A percentile compares a stretch with the other conserved stretches of the same genome.
Evolutionary conservation across 2,888 invertebrate species (phyloP).

Genomic region (Latrodectus hesperus): DNA sequence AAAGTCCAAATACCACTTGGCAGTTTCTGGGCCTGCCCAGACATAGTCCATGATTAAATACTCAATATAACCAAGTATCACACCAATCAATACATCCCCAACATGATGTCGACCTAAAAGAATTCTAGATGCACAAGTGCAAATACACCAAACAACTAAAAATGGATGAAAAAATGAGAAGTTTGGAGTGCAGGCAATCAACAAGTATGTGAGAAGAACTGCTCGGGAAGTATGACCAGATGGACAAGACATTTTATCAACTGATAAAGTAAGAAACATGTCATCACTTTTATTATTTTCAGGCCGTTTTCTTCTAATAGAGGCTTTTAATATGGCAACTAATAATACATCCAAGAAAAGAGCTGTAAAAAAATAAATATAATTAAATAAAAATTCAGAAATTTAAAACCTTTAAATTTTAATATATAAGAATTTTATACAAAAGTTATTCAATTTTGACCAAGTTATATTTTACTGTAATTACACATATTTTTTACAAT

Average conservation of each 20-base stretch:
- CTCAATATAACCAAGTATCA: conserved; percentile 83
- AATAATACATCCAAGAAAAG: conserved; percentile 86
- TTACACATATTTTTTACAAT: no score
- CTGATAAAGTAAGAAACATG: conserved; percentile 82
- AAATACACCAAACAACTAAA: conserved; percentile 83
- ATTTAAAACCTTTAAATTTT: no score
- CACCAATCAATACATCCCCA: conserved; percentile 87
- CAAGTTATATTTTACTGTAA: no score
- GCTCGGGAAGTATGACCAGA: conserved; percentile 95
- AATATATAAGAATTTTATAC: no score
- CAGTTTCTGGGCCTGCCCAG: conserved; percentile 65
- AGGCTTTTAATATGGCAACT: conserved; percentile 85
- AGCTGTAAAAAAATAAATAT: conserved; percentile 79
- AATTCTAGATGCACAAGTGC: conserved; percentile 86
- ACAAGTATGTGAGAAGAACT: conserved; percentile 84
- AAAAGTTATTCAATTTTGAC: no score
- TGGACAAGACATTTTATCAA: conserved; percentile 94
- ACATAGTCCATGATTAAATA: conserved; percentile 74
- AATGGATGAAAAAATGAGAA: conserved; percentile 79
- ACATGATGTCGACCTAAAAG: conserved; percentile 90
- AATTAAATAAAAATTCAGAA: background rate
- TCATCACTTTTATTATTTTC: conserved; percentile 80
- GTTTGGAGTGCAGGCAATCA: conserved; percentile 74
- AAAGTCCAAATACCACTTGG: conserved; percentile 59
- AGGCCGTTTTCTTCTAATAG: conserved; percentile 86